These are phyloP conservation scores for Drosophila pectinifera DNA, from an alignment of 1,140 invertebrate genomes.

Conservation along the genomic window DNA sequence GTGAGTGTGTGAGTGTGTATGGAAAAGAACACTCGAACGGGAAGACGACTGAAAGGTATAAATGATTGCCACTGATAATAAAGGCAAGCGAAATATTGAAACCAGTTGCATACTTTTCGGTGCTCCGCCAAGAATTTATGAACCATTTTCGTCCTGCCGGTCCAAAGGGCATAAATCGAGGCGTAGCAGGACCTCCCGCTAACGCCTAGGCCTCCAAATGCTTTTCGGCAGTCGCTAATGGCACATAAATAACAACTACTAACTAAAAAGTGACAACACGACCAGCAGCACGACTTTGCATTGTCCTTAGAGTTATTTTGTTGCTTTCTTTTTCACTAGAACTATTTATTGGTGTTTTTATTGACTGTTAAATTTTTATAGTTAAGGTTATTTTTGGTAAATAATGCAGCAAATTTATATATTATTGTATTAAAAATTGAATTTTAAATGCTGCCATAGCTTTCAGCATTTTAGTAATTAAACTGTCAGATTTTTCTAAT, in stretches of 20 bases:
- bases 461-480: neutral
- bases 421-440: too few relatives aligned
- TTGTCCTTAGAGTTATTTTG: neutral
- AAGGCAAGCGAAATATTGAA: conserved; percentile 62
- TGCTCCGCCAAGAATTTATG: conserved; percentile 61
- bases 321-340: neutral
- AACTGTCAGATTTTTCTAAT: too few relatives aligned
- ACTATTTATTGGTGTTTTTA: neutral
- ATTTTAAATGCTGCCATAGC: neutral
- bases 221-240: conserved; percentile 66
- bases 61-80: conserved; percentile 73
- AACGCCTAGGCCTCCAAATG: conserved; percentile 39
- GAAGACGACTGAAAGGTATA: conserved; percentile 48
- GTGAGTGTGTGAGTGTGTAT: conserved; percentile 29
- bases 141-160: conserved; percentile 52
- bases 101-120: conserved; percentile 76
- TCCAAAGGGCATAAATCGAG: conserved; percentile 60
- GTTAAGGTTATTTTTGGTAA: neutral
- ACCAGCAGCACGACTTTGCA: neutral
- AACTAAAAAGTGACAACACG: conserved; percentile 66
- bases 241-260: conserved; percentile 77
- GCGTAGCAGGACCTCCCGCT: neutral
- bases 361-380: neutral
- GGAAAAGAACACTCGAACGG: conserved; percentile 9
- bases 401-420: too few relatives aligned